These are phyloP conservation scores for Hydrophis major DNA, from an alignment of 2,797 vertebrate genomes.

Conservation along the genomic window DNA sequence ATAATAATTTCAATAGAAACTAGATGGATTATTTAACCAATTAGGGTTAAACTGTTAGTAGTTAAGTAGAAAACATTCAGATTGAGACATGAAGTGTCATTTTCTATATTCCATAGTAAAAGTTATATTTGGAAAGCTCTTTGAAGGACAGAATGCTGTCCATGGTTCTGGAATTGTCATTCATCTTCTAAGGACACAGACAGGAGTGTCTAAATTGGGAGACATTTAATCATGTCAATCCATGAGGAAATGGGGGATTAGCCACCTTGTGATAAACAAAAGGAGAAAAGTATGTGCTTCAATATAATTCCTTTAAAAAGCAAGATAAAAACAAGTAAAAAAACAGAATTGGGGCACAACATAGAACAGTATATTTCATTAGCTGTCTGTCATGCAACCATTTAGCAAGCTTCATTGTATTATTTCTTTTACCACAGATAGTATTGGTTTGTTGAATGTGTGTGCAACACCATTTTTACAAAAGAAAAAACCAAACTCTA, in stretches of 20 bases:
- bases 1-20: background rate
- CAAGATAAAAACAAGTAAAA: background rate
- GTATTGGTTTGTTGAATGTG: background rate
- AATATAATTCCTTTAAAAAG: background rate
- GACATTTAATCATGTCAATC: background rate
- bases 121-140: background rate
- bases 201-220: background rate
- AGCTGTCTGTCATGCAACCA: background rate
- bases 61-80: background rate
- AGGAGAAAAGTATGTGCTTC: background rate
- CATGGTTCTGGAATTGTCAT: slow-evolving; percentile 33
- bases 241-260: background rate
- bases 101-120: background rate
- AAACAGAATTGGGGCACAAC: background rate
- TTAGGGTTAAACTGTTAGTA: background rate
- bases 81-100: background rate
- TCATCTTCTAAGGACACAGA: accelerated
- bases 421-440: background rate
- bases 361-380: background rate
- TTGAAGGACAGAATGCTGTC: slow-evolving; percentile 29
- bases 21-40: background rate
- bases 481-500: background rate
- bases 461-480: background rate
- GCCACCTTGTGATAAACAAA: background rate
- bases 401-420: background rate